Percentiles rank a stretch among this genome's conserved stretches.
phyloP scores from a whole-genome alignment of 2,113 vertebrate genomes.

The Ahaetulla prasina region DNA sequence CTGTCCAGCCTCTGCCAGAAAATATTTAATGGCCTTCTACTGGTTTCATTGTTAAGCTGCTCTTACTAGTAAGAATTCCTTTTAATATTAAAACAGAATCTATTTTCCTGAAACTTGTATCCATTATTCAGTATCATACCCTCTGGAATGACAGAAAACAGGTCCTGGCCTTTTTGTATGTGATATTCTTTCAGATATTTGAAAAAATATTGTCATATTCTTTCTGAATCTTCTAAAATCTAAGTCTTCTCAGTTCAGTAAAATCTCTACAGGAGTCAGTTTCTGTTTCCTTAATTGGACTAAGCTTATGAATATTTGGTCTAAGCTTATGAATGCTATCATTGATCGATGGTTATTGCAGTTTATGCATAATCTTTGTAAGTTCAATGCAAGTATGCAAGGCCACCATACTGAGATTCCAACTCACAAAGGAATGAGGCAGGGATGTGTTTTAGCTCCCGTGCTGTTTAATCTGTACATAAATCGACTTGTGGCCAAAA shows the following conservation, averaged over 20 bases:
- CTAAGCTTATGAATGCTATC: neutral
- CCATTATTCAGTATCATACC: neutral
- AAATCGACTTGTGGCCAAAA: neutral
- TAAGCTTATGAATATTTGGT: neutral
- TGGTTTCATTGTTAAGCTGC: neutral
- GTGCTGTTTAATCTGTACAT: neutral
- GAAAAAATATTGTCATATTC: neutral
- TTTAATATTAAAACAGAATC: neutral
- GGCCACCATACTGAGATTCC: neutral
- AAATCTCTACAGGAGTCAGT: neutral
- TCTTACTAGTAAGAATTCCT: neutral
- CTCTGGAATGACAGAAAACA: neutral
- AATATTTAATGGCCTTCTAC: neutral
- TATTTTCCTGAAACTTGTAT: neutral
- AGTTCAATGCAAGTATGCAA: neutral
- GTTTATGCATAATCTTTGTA: neutral
- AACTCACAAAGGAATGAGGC: neutral
- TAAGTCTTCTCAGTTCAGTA: neutral
- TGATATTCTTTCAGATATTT: neutral
- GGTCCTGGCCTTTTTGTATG: neutral
- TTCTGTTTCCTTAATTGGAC: neutral
- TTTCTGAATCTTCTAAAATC: neutral
- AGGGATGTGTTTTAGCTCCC: neutral
- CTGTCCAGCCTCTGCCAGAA: neutral
- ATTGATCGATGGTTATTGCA: neutral